Evolutionary conservation across 2,888 invertebrate genomes (phyloP).

Genomic region (Agelastica alni): DNA sequence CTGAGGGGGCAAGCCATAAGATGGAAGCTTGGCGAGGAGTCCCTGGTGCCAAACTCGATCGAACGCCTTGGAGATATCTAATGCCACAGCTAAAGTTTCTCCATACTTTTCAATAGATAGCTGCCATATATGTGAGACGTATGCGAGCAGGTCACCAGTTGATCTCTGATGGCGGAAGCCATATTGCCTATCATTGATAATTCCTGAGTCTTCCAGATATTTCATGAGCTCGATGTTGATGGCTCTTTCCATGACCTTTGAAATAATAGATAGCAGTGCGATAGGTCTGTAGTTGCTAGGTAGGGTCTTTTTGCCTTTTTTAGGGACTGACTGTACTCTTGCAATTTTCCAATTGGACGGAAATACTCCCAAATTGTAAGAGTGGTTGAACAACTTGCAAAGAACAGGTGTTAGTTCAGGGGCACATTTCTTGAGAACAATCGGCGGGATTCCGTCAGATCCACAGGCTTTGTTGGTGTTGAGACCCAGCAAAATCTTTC

Average conservation of each 20-base stretch:
- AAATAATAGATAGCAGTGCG: not conserved
- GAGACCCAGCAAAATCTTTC: not conserved
- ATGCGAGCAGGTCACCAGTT: slow-evolving; percentile 2
- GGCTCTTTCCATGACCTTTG: not conserved
- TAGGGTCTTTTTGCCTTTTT: not conserved
- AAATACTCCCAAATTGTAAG: not conserved
- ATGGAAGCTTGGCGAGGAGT: no score
- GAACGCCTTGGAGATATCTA: no score
- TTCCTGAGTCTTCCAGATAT: not conserved
- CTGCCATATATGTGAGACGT: slow-evolving; percentile 1
- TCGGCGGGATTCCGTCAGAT: slow-evolving; percentile 1
- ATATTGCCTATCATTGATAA: slow-evolving; percentile 2
- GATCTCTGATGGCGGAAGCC: slow-evolving; percentile 3
- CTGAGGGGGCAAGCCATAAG: no score
- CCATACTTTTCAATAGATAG: not conserved
- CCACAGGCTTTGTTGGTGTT: not conserved
- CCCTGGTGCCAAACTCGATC: no score
- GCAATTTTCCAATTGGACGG: not conserved
- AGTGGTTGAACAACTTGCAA: not conserved
- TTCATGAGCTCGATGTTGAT: not conserved
- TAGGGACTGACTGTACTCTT: not conserved
- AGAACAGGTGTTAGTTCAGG: no score
- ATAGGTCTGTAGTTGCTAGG: slow-evolving; percentile 4
- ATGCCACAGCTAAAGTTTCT: not conserved
- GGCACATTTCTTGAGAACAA: slow-evolving; percentile 3